phyloP scores from a whole-genome alignment of 2,797 vertebrate genomes.

The Eidolon dupreanum region DNA sequence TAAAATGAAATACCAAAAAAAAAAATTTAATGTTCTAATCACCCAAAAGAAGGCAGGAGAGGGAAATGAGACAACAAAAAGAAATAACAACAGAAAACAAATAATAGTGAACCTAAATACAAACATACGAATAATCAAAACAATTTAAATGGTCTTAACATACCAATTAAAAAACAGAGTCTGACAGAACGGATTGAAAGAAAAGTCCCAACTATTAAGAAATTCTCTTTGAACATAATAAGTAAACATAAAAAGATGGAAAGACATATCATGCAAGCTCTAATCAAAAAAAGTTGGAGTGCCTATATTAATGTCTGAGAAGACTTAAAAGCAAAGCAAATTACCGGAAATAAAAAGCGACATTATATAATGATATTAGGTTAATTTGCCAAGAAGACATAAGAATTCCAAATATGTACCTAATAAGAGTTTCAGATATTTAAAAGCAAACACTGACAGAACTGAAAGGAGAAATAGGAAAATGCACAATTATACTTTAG shows the following conservation, averaged over 20 bases:
- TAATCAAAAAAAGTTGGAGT: background rate
- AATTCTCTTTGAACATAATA: background rate
- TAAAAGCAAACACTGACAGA: background rate
- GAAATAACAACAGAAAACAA: background rate
- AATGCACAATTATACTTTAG: background rate
- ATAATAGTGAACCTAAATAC: background rate
- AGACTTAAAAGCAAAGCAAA: slow-evolving; percentile 47
- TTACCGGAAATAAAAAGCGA: background rate
- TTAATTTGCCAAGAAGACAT: background rate
- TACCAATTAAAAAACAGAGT: background rate
- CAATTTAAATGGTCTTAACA: background rate
- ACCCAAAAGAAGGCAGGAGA: background rate
- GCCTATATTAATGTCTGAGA: background rate
- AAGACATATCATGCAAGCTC: background rate
- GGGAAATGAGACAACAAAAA: background rate
- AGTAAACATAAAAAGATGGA: background rate
- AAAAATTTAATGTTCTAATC: background rate
- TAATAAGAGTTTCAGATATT: background rate
- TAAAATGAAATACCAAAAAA: background rate
- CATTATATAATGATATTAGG: background rate
- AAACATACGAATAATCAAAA: background rate
- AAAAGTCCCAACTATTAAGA: background rate
- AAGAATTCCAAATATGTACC: background rate
- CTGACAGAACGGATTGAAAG: background rate
- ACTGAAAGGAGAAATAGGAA: background rate